Base-by-base conservation (phyloP, 2,113 vertebrate species). In the Benitochromis conjunctus region DNA sequence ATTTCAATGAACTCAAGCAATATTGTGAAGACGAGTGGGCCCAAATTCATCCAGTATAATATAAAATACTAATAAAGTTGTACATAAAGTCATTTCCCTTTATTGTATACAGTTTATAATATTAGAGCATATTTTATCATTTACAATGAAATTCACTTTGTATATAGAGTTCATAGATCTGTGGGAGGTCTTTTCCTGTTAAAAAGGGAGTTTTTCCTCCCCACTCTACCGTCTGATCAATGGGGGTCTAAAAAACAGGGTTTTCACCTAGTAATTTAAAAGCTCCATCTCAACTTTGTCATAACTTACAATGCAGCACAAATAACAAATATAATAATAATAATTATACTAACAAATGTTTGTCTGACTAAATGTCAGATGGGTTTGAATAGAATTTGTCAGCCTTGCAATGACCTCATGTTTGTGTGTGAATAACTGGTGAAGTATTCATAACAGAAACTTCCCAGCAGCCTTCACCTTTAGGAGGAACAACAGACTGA, bases 401-500 rank as follows among this genome's bases (percentile, higher is more conserved):
- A 31, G n/a, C 81, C 46, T 69, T 9, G 29, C 41, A 43, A 2
- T 84, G 56, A 84, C 81, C 51, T 85, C 18, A 19, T 64, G 31
- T 76, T 51, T 79, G n/a, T 79, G 41, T 84, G 81, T 53, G 1
- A 76, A 74, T 74, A 18, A 76, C 26, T 82, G 71, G 85, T 78
- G 34, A 43, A 31, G 29, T n/a, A 19, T 12, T 77, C 64, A 31
- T 5, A 18, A 57, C 84, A 29, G 64, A 89, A 69, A 64, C 77
- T 91, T 90, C 85, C 90, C 80, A 60, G 81, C 55, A 82, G 64
- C 13, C 56, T 57, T 58, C 55, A 60, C 46, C 78, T 88, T 88
- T 82, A 86, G 80, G 83, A 88, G 79, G 71, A 91, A 92, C 89
- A 88, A 88, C 86, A 88, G 56, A 69, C 13, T 93, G 82, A 90